Conservation (phyloP, 2,888 invertebrate genomes). For the Reticulitermes lucifugus region DNA sequence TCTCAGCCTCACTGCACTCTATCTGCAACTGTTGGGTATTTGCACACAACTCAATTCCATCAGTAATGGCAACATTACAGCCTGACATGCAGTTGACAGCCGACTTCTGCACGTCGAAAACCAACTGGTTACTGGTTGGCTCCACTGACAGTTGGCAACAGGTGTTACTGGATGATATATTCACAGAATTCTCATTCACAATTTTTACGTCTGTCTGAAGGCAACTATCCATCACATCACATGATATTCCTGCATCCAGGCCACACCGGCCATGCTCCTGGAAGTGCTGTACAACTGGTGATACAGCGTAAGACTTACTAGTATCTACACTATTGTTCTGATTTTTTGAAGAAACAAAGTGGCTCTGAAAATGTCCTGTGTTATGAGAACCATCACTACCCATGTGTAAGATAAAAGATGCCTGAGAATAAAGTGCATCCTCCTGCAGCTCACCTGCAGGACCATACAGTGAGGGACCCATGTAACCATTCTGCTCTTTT, state of each 20-base stretch:
- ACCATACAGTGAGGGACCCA: conserved; percentile 18
- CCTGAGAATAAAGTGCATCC: conserved; percentile 49
- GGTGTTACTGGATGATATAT: background rate
- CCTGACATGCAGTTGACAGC: conserved; percentile 11
- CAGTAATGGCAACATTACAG: background rate
- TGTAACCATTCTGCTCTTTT: conserved; percentile 30
- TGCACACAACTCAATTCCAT: background rate
- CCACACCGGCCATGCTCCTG: conserved; percentile 34
- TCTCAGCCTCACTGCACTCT: conserved; percentile 25
- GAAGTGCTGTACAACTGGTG: conserved; percentile 42
- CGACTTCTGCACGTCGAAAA: conserved; percentile 9
- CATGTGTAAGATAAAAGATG: conserved; percentile 46
- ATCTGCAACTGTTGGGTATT: background rate
- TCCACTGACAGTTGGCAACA: conserved; percentile 22
- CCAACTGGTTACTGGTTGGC: background rate
- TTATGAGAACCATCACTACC: conserved; percentile 40
- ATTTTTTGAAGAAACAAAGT: conserved; percentile 38
- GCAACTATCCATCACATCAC: conserved; percentile 46
- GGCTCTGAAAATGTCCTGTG: conserved; percentile 22
- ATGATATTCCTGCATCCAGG: conserved; percentile 39
- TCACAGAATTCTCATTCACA: background rate
- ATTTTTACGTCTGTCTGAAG: conserved; percentile 37
- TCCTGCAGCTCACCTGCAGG: conserved; percentile 39
- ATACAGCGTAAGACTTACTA: conserved; percentile 19
- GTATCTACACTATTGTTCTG: conserved; percentile 28